Conservation (phyloP, 2,888 invertebrate species). For the Iselma pallidipennis region DNA sequence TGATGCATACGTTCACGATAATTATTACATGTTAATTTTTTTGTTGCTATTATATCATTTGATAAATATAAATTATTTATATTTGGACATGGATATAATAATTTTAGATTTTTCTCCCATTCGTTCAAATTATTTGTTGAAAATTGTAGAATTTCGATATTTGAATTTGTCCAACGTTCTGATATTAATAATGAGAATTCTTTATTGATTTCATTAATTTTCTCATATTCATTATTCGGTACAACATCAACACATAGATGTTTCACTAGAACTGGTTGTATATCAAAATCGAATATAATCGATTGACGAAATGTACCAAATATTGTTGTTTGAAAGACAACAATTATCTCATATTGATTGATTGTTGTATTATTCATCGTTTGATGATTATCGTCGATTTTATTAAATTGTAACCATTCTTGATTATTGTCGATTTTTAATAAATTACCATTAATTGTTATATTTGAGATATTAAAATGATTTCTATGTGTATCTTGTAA, state of each 20-base stretch:
- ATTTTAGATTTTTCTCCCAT: slow-evolving; percentile 61
- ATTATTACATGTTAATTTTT: slow-evolving; percentile 67
- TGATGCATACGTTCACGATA: slow-evolving; percentile 77
- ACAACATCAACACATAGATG: slow-evolving; percentile 78
- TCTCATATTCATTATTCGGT: slow-evolving; percentile 67
- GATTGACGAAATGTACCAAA: slow-evolving; percentile 80
- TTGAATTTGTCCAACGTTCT: slow-evolving; percentile 61
- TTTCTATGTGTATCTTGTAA: slow-evolving; percentile 72
- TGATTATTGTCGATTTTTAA: slow-evolving; percentile 54
- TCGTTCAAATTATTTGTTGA: slow-evolving; percentile 48
- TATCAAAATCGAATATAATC: slow-evolving; percentile 75
- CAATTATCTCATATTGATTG: slow-evolving; percentile 39
- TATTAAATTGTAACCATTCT: slow-evolving; percentile 55
- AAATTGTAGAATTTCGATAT: slow-evolving; percentile 54
- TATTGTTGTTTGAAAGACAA: slow-evolving; percentile 62
- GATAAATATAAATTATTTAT: slow-evolving; percentile 69
- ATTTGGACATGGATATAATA: slow-evolving; percentile 69
- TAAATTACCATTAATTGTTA: slow-evolving; percentile 40
- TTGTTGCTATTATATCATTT: slow-evolving; percentile 68
- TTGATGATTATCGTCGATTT: slow-evolving; percentile 29
- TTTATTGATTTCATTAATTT: slow-evolving; percentile 67
- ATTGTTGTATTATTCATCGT: too few species aligned
- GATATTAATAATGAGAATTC: slow-evolving; percentile 66
- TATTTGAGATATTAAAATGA: slow-evolving; percentile 66
- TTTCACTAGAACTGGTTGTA: slow-evolving; percentile 65